Evolutionary conservation across 2,888 invertebrate genomes (phyloP).

Genomic region (Odontomyia ornata): DNA sequence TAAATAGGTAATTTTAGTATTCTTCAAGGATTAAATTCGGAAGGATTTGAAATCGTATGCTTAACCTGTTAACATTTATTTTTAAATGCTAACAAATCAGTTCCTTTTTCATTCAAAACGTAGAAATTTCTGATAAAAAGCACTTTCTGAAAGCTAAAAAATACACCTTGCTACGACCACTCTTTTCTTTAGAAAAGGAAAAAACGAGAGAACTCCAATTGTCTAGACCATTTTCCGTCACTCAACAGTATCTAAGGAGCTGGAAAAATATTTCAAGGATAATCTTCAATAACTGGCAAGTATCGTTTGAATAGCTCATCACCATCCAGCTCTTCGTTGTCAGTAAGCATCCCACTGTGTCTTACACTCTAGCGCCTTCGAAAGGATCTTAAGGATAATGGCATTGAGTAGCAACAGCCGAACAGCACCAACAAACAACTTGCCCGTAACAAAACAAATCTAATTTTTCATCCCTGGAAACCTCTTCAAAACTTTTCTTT

Average conservation of each 20-base stretch:
- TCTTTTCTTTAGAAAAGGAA: no score
- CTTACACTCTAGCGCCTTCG: not conserved
- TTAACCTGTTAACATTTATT: no score
- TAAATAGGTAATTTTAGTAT: no score
- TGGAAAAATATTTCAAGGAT: slow-evolving; percentile 13
- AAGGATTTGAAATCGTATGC: no score
- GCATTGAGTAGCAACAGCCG: no score
- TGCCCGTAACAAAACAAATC: not conserved
- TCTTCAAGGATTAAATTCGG: no score
- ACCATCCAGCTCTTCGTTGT: not conserved
- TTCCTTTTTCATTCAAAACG: no score
- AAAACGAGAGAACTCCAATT: not conserved
- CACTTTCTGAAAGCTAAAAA: no score
- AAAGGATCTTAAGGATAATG: not conserved
- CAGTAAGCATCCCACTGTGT: not conserved
- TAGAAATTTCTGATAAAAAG: no score
- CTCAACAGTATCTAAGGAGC: not conserved
- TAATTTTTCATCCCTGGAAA: not conserved
- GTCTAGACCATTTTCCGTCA: not conserved
- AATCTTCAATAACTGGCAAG: slow-evolving; percentile 2
- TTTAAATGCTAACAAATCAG: no score
- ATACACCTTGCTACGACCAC: no score
- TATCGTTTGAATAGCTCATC: not conserved
- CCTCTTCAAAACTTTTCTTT: not conserved
- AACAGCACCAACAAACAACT: not conserved